These are phyloP conservation scores for Myathropa florea DNA, from an alignment of 2,888 invertebrate genomes.

Conservation along the genomic window DNA sequence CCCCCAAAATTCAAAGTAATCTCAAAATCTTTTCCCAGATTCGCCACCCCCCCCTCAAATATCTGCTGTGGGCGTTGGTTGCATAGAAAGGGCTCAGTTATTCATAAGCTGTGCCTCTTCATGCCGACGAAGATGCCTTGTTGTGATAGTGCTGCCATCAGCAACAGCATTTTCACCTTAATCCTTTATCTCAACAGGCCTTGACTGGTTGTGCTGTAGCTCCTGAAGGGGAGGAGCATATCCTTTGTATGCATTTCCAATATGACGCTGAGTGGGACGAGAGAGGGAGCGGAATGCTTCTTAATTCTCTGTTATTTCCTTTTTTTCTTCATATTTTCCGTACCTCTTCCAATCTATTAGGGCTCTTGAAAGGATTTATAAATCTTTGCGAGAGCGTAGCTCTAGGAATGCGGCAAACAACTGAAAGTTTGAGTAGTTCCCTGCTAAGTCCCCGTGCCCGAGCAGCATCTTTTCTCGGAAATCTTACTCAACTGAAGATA, in stretches of 20 bases:
- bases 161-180: constrained; percentile 10
- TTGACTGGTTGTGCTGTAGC: background rate
- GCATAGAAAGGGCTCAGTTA: constrained; percentile 3
- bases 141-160: background rate
- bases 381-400: background rate
- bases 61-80: background rate
- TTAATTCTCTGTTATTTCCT: background rate
- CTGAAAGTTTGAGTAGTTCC: background rate
- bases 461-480: background rate
- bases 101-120: constrained; percentile 16
- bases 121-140: background rate
- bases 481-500: no score
- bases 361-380: background rate
- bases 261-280: background rate
- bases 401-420: no score
- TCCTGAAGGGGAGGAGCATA: background rate
- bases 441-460: background rate
- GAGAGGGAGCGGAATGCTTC: background rate
- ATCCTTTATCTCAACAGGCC: constrained; percentile 18
- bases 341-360: background rate
- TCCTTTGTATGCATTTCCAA: constrained; percentile 16
- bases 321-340: background rate
- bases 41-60: background rate
- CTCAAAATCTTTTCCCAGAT: background rate
- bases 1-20: background rate